Percentiles rank a stretch among this genome's conserved stretches.
Evolutionary conservation across 2,888 invertebrate species (phyloP).

Genomic region (Mycalesis mineus): DNA sequence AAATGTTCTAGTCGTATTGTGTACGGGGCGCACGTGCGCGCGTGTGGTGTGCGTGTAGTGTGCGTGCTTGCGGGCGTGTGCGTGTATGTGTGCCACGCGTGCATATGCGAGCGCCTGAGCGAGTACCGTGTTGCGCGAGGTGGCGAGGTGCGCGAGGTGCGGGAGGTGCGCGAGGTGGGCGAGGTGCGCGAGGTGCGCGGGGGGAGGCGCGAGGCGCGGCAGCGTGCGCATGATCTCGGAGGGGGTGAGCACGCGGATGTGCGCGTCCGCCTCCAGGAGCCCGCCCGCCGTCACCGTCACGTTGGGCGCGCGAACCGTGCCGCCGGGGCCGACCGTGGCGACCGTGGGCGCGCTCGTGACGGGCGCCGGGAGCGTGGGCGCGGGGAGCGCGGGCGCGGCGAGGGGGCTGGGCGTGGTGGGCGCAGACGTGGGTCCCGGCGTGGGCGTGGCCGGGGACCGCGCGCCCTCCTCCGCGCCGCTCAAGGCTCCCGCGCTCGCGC

Average conservation of each 20-base stretch:
- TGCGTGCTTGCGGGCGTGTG: conserved; percentile 5
- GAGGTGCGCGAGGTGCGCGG: conserved; percentile 41
- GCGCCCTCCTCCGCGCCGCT: conserved; percentile 46
- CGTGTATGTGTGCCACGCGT: conserved; percentile 12
- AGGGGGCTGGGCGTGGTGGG: conserved; percentile 46
- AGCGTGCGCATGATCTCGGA: conserved; percentile 94
- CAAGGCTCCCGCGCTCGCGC: conserved; percentile 62
- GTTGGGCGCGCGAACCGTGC: conserved; percentile 81
- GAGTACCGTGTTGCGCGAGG: conserved; percentile 26
- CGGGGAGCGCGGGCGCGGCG: conserved; percentile 49
- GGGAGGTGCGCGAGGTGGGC: conserved; percentile 31
- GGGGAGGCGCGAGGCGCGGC: conserved; percentile 87
- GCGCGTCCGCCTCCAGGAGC: conserved; percentile 83
- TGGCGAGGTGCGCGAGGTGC: conserved; percentile 28
- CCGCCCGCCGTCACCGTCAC: conserved; percentile 82
- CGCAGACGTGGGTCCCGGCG: conserved; percentile 34
- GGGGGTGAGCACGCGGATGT: conserved; percentile 92
- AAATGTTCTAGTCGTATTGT: neutral
- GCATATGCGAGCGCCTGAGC: conserved; percentile 23
- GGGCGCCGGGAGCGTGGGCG: conserved; percentile 30
- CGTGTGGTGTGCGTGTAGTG: conserved; percentile 1
- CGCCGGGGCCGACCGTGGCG: conserved; percentile 28
- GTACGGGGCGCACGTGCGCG: neutral
- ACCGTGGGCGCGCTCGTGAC: conserved; percentile 28
- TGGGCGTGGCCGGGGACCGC: conserved; percentile 36